Conservation (phyloP, 1,140 invertebrate species). For the Stratiolaelaps scimitus region DNA sequence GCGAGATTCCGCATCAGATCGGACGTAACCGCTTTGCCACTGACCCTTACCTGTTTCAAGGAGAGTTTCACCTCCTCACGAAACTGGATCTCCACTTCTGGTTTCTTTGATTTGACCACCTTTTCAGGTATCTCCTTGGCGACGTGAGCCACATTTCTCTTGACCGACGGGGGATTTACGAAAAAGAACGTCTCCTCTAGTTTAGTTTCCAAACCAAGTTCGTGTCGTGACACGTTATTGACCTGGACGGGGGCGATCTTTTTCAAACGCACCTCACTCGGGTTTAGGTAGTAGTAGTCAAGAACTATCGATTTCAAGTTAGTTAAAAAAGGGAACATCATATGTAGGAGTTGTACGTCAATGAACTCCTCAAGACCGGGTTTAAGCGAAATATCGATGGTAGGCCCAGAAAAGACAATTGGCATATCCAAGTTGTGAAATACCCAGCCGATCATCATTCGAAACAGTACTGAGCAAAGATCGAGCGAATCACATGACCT, state of each 20-base stretch:
- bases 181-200: conserved; percentile 11
- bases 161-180: conserved; percentile 4
- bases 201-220: neutral
- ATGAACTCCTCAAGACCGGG: conserved; percentile 4
- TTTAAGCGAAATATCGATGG: neutral
- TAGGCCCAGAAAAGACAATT: neutral
- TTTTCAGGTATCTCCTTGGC: neutral
- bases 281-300: neutral
- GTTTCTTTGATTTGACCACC: conserved; percentile 12
- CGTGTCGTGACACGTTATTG: neutral
- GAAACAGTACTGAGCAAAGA: neutral
- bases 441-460: conserved; percentile 18
- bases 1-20: neutral
- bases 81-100: neutral
- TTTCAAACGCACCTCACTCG: neutral
- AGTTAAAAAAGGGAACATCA: neutral
- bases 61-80: neutral
- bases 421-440: conserved; percentile 7
- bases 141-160: neutral
- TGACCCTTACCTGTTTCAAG: neutral
- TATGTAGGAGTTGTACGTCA: conserved; percentile 6
- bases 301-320: neutral
- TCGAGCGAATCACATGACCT: neutral
- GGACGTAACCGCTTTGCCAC: neutral
- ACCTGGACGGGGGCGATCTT: conserved; percentile 1